Conservation (phyloP, 1,140 invertebrate genomes). For the Drosophila ercepeae region DNA sequence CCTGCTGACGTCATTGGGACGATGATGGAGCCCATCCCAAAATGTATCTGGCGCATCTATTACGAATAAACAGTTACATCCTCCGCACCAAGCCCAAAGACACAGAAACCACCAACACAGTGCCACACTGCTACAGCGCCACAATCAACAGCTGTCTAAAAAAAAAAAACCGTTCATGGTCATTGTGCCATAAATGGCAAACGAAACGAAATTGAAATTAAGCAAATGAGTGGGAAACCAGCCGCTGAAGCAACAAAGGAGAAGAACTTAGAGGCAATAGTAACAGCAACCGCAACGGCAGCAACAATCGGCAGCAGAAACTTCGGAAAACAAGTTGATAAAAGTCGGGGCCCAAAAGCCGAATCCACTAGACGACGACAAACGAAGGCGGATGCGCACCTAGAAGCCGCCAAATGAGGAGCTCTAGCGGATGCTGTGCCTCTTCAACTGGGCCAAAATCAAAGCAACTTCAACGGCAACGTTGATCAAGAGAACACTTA, state of each 20-base stretch:
- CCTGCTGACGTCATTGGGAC: constrained; percentile 24
- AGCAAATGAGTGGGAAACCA: constrained; percentile 80
- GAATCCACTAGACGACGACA: constrained; percentile 20
- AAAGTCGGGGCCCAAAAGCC: constrained; percentile 49
- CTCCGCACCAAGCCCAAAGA: constrained; percentile 50
- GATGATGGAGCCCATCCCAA: constrained; percentile 9
- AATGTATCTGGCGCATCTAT: constrained; percentile 41
- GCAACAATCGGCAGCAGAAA: constrained; percentile 7
- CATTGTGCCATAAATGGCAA: constrained; percentile 81
- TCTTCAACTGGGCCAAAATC: constrained; percentile 70
- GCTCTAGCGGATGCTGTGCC: constrained; percentile 71
- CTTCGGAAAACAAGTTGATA: constrained; percentile 61
- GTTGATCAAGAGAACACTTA: constrained; percentile 20
- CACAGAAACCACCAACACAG: constrained; percentile 22
- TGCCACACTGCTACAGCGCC: constrained; percentile 8
- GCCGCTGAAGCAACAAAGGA: constrained; percentile 45
- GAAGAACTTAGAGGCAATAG: constrained; percentile 22
- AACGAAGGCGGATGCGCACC: constrained; percentile 73
- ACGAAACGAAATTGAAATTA: constrained; percentile 81
- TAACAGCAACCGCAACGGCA: constrained; percentile 11
- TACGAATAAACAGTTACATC: constrained; percentile 68
- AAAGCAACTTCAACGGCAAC: constrained; percentile 36
- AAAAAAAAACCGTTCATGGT: constrained; percentile 67
- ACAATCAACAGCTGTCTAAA: constrained; percentile 31
- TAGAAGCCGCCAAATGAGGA: constrained; percentile 74